Percentiles rank a stretch among this genome's conserved stretches.
These are phyloP conservation scores for Pachyrhynchus sulphureomaculatus DNA, from an alignment of 1,140 invertebrate species.

Conservation along the genomic window DNA sequence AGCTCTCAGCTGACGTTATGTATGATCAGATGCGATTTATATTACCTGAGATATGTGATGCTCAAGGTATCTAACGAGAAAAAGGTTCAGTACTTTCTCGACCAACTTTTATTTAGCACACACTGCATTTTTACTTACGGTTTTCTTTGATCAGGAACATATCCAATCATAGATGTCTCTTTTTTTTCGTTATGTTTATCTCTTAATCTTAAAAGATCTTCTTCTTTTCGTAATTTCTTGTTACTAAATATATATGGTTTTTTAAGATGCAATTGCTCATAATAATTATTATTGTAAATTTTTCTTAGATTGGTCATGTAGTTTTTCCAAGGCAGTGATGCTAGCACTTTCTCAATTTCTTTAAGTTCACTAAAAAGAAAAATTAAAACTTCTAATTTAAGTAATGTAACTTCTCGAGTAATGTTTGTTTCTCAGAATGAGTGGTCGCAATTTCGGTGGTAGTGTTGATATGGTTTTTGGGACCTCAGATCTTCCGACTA, in stretches of 20 bases:
- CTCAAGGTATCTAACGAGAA: too few relatives aligned
- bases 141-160: background rate
- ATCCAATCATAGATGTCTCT: background rate
- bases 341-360: slow-evolving; percentile 34
- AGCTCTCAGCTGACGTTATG: too few relatives aligned
- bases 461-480: too few relatives aligned
- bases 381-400: background rate
- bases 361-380: slow-evolving; percentile 32
- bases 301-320: slow-evolving; percentile 34
- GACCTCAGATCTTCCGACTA: too few relatives aligned
- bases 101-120: too few relatives aligned
- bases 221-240: slow-evolving; percentile 14
- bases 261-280: too few relatives aligned
- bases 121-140: background rate
- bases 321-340: slow-evolving; percentile 21
- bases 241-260: slow-evolving; percentile 20
- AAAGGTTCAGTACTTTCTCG: too few relatives aligned
- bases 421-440: too few relatives aligned
- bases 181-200: slow-evolving; percentile 10
- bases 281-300: slow-evolving; percentile 5
- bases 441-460: too few relatives aligned
- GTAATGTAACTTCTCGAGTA: too few relatives aligned
- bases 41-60: too few relatives aligned
- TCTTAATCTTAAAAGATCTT: slow-evolving; percentile 23
- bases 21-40: too few relatives aligned